Evolutionary conservation across 2,888 invertebrate species (phyloP), one percentile per base, ranked within the genome.

Genomic region (Colletes collaris): DNA sequence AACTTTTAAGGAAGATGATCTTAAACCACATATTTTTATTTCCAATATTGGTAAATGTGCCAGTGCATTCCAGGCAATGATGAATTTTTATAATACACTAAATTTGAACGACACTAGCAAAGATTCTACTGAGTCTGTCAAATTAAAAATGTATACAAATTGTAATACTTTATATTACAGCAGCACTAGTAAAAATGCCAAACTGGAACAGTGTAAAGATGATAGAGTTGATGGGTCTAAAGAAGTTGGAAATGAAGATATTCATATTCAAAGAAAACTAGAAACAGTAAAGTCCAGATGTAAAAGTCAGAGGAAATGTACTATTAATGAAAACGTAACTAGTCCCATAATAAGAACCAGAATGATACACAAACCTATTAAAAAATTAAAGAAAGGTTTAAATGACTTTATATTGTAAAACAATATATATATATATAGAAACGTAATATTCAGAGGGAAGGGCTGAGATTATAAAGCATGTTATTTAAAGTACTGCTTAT

Each of bases 1-100:
- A 72, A 64, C 78, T 19, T 92, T 92, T 65, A 67, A 65, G 27
- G 81, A 88, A 35, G 76, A 88, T 27, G 27, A 86, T 37, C 87
- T 92, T 46, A 59, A 85, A 10, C 72, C 27, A 44, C 56, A 81
- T 44, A n/a, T 59, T 69, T 50, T 71, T 8, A 73, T 63, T n/a
- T 13, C 52, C 37, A 67, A 64, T 65, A n/a, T 53, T 16, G 27
- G 27, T 11, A 65, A 82, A 46, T 85, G 71, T 55, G 58, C 71
- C n/a, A 63, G 80, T 46, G 65, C 70, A 37, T 90, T 91, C 56
- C 76, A 84, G 66, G 64, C 71, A 19, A 71, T 85, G n/a, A 63
- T 87, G 27, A 63, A 79, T 59, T 85, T 87, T 75, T 83, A 85
- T 50, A 79, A 88, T 58, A 40, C 74, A 40, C 66, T 84, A 4